Conservation (phyloP, 2,888 invertebrate genomes). For the Timema podura region DNA sequence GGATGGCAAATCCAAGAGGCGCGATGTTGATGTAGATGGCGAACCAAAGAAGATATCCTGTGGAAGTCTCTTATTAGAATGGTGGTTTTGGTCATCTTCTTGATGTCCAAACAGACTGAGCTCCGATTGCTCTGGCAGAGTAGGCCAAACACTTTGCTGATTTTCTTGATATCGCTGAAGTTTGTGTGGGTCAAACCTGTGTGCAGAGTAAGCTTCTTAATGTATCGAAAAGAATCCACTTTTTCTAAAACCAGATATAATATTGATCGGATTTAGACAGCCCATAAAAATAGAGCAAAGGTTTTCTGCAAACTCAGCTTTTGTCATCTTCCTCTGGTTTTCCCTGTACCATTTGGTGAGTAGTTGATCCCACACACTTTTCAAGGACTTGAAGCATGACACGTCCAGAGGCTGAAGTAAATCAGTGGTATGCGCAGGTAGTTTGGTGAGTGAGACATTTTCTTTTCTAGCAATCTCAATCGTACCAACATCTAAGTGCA, state of each 20-base stretch:
- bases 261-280: neutral
- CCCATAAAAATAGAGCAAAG: neutral
- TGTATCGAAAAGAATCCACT: neutral
- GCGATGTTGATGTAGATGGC: neutral
- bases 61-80: neutral
- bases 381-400: conserved; percentile 22
- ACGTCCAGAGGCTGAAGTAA: conserved; percentile 21
- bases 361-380: neutral
- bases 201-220: neutral
- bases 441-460: conserved; percentile 27
- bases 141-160: neutral
- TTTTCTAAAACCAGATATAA: neutral
- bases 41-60: neutral
- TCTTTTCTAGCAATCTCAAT: conserved; percentile 18
- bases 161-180: neutral
- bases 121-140: neutral
- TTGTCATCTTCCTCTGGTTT: conserved; percentile 6
- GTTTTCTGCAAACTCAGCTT: neutral
- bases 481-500: conserved; percentile 20
- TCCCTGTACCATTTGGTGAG: neutral
- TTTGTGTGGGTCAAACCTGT: neutral
- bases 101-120: neutral
- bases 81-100: neutral
- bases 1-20: neutral
- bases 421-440: conserved; percentile 24